phyloP scores from a whole-genome alignment of 2,113 vertebrate genomes.

The Hemichromis elongatus region DNA sequence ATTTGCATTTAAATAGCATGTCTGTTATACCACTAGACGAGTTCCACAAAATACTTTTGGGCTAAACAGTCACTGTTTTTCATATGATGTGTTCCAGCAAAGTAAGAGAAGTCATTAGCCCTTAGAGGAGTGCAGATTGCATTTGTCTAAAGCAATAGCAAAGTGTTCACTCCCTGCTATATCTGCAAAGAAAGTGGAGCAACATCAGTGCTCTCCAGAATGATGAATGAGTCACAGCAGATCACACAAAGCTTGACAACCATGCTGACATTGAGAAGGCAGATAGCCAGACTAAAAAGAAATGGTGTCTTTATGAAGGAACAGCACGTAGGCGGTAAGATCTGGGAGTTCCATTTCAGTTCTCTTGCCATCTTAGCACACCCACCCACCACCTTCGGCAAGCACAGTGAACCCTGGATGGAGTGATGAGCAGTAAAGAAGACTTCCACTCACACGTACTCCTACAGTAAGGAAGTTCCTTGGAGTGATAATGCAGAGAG shows the following conservation, averaged over 20 bases:
- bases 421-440: constrained; percentile 34
- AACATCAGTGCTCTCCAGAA: constrained; percentile 47
- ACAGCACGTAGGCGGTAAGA: constrained; percentile 55
- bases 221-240: constrained; percentile 62
- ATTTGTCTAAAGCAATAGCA: constrained; percentile 19
- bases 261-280: constrained; percentile 62
- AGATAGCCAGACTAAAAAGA: constrained; percentile 64
- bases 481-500: constrained; percentile 30
- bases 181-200: constrained; percentile 27
- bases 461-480: constrained; percentile 58
- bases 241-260: constrained; percentile 63
- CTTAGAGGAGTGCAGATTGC: neutral
- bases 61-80: neutral
- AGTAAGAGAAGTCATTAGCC: constrained; percentile 12
- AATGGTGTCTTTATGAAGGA: constrained; percentile 52
- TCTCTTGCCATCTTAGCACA: constrained; percentile 60
- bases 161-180: neutral
- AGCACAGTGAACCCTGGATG: constrained; percentile 46
- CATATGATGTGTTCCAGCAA: neutral
- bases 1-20: neutral
- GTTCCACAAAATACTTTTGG: neutral
- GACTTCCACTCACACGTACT: constrained; percentile 59
- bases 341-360: constrained; percentile 71
- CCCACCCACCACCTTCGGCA: constrained; percentile 54
- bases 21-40: neutral